Conservation (phyloP, 35 echinoderm and acorn worm genomes). For the Eucidaris tribuloides region DNA sequence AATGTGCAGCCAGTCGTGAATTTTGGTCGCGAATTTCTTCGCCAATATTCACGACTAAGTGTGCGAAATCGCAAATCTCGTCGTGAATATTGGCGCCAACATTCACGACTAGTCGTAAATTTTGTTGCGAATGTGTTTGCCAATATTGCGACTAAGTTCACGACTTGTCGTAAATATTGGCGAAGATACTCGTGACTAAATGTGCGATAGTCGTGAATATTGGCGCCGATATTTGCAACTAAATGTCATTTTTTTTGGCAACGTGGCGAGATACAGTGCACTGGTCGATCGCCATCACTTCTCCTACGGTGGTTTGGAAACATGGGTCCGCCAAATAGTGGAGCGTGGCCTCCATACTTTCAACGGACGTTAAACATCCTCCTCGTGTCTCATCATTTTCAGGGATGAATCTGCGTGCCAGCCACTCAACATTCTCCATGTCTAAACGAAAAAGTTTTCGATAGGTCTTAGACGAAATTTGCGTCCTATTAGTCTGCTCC, state of each 20-base stretch:
- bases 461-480: not conserved
- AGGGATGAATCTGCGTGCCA: not conserved
- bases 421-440: not conserved
- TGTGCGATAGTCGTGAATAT: too few species aligned
- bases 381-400: not conserved
- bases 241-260: not conserved
- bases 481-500: not conserved
- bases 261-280: not conserved
- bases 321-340: not conserved
- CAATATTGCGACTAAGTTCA: too few species aligned
- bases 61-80: too few species aligned
- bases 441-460: not conserved
- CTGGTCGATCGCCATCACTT: not conserved
- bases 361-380: not conserved
- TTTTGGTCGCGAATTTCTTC: too few species aligned
- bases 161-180: too few species aligned
- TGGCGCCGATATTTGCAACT: too few species aligned
- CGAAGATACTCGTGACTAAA: too few species aligned
- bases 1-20: too few species aligned
- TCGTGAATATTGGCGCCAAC: too few species aligned
- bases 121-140: too few species aligned
- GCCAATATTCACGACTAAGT: too few species aligned
- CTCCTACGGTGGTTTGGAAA: not conserved
- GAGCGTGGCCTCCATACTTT: not conserved
- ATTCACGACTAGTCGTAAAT: too few species aligned